Percentiles rank a stretch among this genome's conserved stretches.
Conservation (phyloP, 2,797 vertebrate genomes). For the Pseudomugil gertrudae region DNA sequence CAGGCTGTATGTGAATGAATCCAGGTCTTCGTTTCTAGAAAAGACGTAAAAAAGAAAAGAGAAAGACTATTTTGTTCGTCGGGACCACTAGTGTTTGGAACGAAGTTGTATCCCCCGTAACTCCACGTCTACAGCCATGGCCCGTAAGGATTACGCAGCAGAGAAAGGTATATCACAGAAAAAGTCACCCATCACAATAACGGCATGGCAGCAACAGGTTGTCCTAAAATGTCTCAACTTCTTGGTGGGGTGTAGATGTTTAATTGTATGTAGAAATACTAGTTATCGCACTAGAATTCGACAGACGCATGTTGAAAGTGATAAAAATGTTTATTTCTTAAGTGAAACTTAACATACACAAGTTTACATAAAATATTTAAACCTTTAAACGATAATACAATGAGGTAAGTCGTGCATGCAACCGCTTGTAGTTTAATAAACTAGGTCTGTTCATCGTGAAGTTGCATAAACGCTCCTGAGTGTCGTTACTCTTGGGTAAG, state of each 20-base stretch:
- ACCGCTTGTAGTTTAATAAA: not conserved
- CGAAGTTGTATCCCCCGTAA: not conserved
- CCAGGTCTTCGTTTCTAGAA: conserved; percentile 1
- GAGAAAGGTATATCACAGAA: conserved; percentile 86
- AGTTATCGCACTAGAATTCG: not conserved
- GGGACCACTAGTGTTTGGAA: not conserved
- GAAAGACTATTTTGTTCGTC: not conserved
- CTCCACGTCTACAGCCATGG: conserved; percentile 75
- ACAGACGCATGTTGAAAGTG: too few relatives aligned
- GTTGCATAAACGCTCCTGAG: not conserved
- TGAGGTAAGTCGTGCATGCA: not conserved
- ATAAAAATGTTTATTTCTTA: too few relatives aligned
- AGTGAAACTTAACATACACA: too few relatives aligned
- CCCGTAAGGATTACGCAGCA: conserved; percentile 87
- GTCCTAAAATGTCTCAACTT: not conserved
- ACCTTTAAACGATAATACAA: not conserved
- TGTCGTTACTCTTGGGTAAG: not conserved
- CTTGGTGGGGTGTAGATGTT: too few relatives aligned
- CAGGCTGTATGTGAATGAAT: conserved; percentile 55
- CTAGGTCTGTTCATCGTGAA: accelerated
- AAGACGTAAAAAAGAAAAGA: not conserved
- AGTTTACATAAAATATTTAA: not conserved
- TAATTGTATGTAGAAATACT: not conserved
- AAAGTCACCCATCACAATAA: not conserved
- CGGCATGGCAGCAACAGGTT: conserved; percentile 68